Conservation (phyloP, 2,113 vertebrate species). For the Ornithorhynchus anatinus region DNA sequence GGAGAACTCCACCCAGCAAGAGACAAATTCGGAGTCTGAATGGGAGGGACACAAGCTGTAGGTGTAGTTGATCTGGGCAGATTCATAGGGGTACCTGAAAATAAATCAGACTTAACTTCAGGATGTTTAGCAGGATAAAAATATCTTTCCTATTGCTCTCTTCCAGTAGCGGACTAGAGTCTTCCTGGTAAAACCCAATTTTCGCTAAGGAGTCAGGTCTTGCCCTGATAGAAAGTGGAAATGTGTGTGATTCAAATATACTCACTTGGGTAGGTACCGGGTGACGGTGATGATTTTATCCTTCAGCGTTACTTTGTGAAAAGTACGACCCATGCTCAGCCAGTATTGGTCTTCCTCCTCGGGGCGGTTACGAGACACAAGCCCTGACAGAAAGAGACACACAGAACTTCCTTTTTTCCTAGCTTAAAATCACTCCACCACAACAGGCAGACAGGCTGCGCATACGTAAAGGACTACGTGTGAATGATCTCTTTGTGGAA, state of each 20-base stretch:
- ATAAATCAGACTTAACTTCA: neutral
- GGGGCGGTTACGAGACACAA: conserved; percentile 86
- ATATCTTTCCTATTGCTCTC: too few species aligned
- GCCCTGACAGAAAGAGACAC: conserved; percentile 68
- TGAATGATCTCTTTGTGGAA: too few species aligned
- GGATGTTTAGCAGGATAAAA: too few species aligned
- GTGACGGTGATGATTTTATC: conserved; percentile 98
- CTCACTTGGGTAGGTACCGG: conserved; percentile 96
- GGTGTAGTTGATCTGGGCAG: conserved; percentile 92
- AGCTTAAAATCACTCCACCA: neutral
- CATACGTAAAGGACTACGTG: too few species aligned
- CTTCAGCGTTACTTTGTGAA: conserved; percentile 95
- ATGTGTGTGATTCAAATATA: neutral
- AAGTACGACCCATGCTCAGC: conserved; percentile 98
- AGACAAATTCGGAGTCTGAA: conserved; percentile 86
- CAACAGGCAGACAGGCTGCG: neutral
- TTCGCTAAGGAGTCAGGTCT: neutral
- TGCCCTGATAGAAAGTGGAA: neutral
- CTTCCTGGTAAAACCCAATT: too few species aligned
- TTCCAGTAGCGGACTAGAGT: too few species aligned
- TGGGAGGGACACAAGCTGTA: conserved; percentile 96
- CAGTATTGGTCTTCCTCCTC: conserved; percentile 94
- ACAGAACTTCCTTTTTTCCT: neutral
- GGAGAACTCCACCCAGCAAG: conserved; percentile 97
- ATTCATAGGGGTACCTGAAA: conserved; percentile 91